phyloP scores from a whole-genome alignment of 2,888 invertebrate genomes.

The Chydorus sphaericus region DNA sequence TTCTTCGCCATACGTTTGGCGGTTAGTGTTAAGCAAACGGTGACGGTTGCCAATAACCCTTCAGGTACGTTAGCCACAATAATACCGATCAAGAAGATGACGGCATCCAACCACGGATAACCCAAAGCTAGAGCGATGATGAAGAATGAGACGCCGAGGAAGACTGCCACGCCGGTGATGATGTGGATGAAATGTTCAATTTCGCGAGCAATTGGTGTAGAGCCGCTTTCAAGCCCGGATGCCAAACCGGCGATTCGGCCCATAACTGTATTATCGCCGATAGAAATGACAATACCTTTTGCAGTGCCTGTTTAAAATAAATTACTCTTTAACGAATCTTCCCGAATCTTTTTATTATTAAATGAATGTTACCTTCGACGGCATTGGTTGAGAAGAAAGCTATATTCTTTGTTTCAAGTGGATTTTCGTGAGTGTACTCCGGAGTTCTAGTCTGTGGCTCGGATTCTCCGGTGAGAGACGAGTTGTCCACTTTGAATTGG shows the following conservation, averaged over 20 bases:
- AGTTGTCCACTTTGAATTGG: constrained; percentile 88
- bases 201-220: constrained; percentile 97
- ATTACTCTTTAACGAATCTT: too few species aligned
- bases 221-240: constrained; percentile 84
- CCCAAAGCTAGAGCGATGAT: constrained; percentile 93
- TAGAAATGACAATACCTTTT: constrained; percentile 74
- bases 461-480: constrained; percentile 87
- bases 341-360: neutral
- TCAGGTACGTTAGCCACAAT: constrained; percentile 99
- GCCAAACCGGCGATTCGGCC: constrained; percentile 89
- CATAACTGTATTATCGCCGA: constrained; percentile 92
- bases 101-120: constrained; percentile 97
- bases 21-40: constrained; percentile 89
- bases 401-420: constrained; percentile 84
- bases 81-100: constrained; percentile 98
- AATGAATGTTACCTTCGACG: constrained; percentile 23
- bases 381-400: constrained; percentile 38
- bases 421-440: constrained; percentile 87
- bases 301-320: neutral
- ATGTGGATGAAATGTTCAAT: constrained; percentile 98
- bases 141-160: constrained; percentile 93
- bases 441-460: constrained; percentile 81
- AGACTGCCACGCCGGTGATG: constrained; percentile 91
- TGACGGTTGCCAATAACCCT: constrained; percentile 94
- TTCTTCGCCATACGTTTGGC: constrained; percentile 99